Evolutionary conservation across 2,888 invertebrate species (phyloP), one percentile per base, ranked within the genome.

Genomic region (Drepanosiphum platanoidis): DNA sequence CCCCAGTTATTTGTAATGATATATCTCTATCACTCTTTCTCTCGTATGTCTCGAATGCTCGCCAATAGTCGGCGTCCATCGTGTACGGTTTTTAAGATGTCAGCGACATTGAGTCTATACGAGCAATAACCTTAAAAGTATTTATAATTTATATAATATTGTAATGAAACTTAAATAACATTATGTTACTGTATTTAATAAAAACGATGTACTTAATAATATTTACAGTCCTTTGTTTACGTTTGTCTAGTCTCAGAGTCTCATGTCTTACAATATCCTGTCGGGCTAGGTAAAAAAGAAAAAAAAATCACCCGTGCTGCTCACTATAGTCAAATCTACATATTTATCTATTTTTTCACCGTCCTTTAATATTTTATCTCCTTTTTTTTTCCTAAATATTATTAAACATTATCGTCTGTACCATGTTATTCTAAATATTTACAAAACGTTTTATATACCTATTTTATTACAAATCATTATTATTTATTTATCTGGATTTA

Each of bases 151-250:
- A 39, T 42, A 36, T 30, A 0, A 42, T 66, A 75, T 66, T 83
- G 74, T 83, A 75, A 74, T 13, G 18, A 83, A 74, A 66, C 72
- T 66, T 75, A 74, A 83, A 46, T 83, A 83, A 83, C 34, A 66
- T 34, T 32, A 15, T 75, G 64, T 83, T 42, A 46, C 39, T 83
- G 34, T 64, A 66, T 32, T 83, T 83, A 83, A 74, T 75, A 75
- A 74, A 83, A 83, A 34, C 66, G 66, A 83, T 75, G 83, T 83
- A 83, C 83, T 83, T 83, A 83, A 75, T 74, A 27, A 27, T 46
- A 7, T 36, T n/a, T n/a, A 3, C n/a, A 32, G 15, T 52, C 7
- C n/a, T 42, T 58, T 39, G 11, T 71, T 80, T 66, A 66, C 32
- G 30, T 22, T 52, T 46, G 46, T 46, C 15, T 46, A 46, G 18